Evolutionary conservation across 1,140 invertebrate species (phyloP).

Genomic region (Pseudomyrmex dendroicus): DNA sequence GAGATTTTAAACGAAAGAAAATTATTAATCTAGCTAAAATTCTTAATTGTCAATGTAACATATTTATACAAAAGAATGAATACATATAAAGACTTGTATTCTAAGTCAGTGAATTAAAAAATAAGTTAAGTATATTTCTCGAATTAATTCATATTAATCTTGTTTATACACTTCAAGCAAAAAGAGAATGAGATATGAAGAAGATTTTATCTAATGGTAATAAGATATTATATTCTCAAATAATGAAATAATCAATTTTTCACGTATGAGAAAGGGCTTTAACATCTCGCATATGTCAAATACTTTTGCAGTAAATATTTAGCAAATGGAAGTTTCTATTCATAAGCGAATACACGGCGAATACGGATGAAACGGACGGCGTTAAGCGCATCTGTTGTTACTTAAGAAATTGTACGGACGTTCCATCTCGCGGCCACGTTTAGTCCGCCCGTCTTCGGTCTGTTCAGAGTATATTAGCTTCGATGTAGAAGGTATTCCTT

Average conservation of each 20-base stretch:
- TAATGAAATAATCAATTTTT: neutral
- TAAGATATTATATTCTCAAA: no score
- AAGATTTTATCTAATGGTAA: no score
- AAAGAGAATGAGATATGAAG: no score
- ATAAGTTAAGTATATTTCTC: no score
- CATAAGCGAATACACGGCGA: neutral
- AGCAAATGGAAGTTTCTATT: neutral
- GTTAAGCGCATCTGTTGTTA: conserved; percentile 50
- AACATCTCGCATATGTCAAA: neutral
- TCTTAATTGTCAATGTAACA: no score
- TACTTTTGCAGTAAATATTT: conserved; percentile 4
- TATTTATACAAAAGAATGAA: no score
- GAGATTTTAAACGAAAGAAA: no score
- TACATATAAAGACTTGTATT: no score
- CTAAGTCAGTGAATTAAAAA: no score
- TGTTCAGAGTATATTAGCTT: conserved; percentile 67
- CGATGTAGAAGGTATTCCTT: conserved; percentile 72
- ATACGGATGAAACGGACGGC: neutral
- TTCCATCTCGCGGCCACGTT: neutral
- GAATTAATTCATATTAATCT: no score
- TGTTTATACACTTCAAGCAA: no score
- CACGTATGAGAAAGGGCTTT: neutral
- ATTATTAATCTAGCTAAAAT: no score
- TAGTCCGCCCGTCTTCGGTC: conserved; percentile 42
- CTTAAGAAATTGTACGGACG: conserved; percentile 43